Base-by-base conservation (phyloP, 2,797 vertebrate species). In the Sardinella longiceps region DNA sequence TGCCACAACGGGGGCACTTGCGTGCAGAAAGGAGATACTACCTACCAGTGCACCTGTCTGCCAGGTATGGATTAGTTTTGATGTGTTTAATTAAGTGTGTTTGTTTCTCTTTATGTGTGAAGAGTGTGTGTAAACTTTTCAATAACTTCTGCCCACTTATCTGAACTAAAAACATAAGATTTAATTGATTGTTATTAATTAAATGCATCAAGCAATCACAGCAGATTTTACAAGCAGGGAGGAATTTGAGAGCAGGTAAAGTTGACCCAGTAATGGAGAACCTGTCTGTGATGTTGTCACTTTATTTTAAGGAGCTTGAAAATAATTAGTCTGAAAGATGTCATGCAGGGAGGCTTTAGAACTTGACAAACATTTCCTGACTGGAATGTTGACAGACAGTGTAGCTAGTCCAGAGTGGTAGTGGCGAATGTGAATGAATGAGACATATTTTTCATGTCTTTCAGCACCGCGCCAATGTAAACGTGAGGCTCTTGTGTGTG, bases 1-100 rank as follows among this genome's bases (percentile, higher is more conserved):
- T 98, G 97, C 94, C 94, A 90, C 74, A 95, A 97, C 0, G 96
- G 97, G 0, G 98, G 97, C 56, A 97, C 93, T 89, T 99, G 98
- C 89, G 88, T 95, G 80, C 97, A 97, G 89, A 97, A 94, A 0
- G 96, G 96, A 1, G 96, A 97, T 51, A 96, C 95, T 82, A 96
- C 93, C 88, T 97, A 98, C 0, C 96, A 97, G 80, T 98, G 97
- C 82, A 94, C 96, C 80, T 98, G 97, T 84, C 95, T 99, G 84
- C 97, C 97, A 96, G 98, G 98, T 99, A 77, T 20, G 58, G 0
- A 20, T 2, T 15, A 5, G 15, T 70, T 30, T 15, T 66, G 58
- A 33, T 80, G 81, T 82, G 25, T 82, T 51, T 82, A 58, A n/a
- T n/a, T 84, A 80, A 83, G 80, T 85, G 28, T 86, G 82, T 84